These are phyloP conservation scores for Tethya wilhelma DNA, from an alignment of 37 sponge, comb jelly and placozoan species.

Conservation along the genomic window DNA sequence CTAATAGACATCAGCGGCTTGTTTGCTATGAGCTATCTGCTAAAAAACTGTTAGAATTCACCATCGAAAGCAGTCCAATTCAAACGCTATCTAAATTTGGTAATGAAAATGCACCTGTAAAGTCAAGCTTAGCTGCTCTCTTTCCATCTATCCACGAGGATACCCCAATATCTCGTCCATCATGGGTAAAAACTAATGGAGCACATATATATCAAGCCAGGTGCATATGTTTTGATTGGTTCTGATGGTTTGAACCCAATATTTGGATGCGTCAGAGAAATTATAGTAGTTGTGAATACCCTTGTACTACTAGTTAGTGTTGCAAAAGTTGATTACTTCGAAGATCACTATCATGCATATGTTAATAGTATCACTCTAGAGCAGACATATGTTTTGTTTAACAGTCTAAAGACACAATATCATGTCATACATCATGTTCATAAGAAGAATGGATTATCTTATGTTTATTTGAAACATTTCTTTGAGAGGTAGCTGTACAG, in stretches of 20 bases:
- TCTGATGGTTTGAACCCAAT: conserved; percentile 38
- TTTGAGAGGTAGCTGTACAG: too few species aligned
- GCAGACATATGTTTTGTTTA: conserved; percentile 24
- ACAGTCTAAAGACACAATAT: not conserved
- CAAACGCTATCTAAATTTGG: not conserved
- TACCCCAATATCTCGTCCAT: conserved; percentile 15
- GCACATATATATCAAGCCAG: conserved; percentile 2
- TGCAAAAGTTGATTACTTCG: conserved; percentile 27
- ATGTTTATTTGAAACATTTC: too few species aligned
- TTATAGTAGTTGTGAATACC: conserved; percentile 10
- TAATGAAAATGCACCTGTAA: not conserved
- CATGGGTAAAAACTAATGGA: conserved; percentile 27
- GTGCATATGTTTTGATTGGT: conserved; percentile 32
- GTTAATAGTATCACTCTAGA: conserved; percentile 1
- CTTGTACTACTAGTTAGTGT: conserved; percentile 1
- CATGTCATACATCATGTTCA: not conserved
- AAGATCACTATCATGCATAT: conserved; percentile 60
- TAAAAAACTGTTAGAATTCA: not conserved
- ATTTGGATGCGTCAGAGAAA: conserved; percentile 26
- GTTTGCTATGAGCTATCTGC: conserved; percentile 30
- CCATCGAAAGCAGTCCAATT: conserved; percentile 19
- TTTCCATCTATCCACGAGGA: conserved; percentile 11
- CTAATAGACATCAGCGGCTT: conserved; percentile 30
- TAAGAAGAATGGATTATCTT: too few species aligned
- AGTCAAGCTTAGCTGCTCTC: not conserved